Base-by-base conservation (phyloP, 1,140 invertebrate genomes). In the Thaumetopoea pityocampa region DNA sequence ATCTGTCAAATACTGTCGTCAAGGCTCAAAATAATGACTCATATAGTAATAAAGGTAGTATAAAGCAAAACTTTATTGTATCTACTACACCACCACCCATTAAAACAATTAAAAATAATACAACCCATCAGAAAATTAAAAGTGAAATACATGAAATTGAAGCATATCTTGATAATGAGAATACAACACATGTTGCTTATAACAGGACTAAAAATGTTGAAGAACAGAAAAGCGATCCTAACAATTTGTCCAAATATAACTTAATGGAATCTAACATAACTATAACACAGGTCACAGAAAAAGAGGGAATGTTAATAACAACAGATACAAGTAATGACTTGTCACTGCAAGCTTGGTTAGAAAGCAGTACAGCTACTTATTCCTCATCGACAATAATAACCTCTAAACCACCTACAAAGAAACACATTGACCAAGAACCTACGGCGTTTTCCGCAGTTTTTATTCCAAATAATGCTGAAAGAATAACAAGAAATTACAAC, bases 301-400 rank as follows among this genome's bases (percentile, higher is more conserved):
- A 77, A 44, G 77, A 82, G 30, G 66, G 51, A 17, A 66, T 80
- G 26, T 30, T 65, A n/a, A 84, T 80, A 33, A 84, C 78, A 36
- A 84, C 80, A 43, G 80, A 84, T 28, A 80, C 67, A 46, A 78
- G 44, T 20, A 72, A 73, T 63, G 76, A 84, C 34, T 69, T 84
- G 60, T 67, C 66, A 12, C 32, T 79, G 23, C 77, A 73, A 30
- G 57, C 56, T 27, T 82, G 80, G 80, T 56, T 77, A 28, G 76
- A 84, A 15, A 64, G 69, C 24, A 84, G 53, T 34, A 80, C 63
- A 34, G 43, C 33, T 1, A 15, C 53, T 23, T 63, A 59, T 27
- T 37, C 51, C 15, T 36, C 58, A 29, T 49, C 61, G 11, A 44
- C 58, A 34, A 14, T 52, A 18, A 32, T 64, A 20, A 64, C 58